phyloP scores from a whole-genome alignment of 1,140 invertebrate species.

The Himalopsyche phryganea region DNA sequence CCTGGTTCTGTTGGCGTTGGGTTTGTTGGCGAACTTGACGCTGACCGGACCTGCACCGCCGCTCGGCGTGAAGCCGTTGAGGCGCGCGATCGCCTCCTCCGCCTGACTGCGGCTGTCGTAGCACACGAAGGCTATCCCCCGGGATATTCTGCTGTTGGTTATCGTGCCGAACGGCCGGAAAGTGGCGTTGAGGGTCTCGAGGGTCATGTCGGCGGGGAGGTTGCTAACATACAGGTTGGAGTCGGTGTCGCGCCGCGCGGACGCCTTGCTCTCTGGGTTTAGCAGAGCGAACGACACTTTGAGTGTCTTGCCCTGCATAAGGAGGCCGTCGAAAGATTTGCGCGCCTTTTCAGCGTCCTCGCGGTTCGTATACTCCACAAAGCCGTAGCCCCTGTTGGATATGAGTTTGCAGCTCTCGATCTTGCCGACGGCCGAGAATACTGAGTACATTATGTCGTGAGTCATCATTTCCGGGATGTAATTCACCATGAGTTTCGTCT shows the following conservation, averaged over 20 bases:
- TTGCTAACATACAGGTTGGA: slow-evolving; percentile 53
- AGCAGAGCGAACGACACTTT: slow-evolving; percentile 52
- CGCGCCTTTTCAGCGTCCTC: slow-evolving; percentile 53
- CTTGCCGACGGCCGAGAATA: slow-evolving; percentile 51
- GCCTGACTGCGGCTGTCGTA: slow-evolving; percentile 47
- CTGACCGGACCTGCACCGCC: slow-evolving; percentile 44
- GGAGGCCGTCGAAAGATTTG: slow-evolving; percentile 48
- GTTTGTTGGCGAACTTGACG: slow-evolving; percentile 53
- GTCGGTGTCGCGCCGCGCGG: slow-evolving; percentile 49
- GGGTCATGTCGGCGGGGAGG: slow-evolving; percentile 49
- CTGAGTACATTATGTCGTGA: slow-evolving; percentile 51
- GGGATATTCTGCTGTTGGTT: slow-evolving; percentile 49
- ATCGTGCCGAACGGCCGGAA: slow-evolving; percentile 48
- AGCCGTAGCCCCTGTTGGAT: slow-evolving; percentile 50
- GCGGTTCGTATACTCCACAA: slow-evolving; percentile 50
- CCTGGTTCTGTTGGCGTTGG: slow-evolving; percentile 36
- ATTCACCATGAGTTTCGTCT: slow-evolving; percentile 55
- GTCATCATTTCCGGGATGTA: slow-evolving; percentile 53
- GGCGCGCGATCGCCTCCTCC: slow-evolving; percentile 48
- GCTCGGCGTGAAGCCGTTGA: slow-evolving; percentile 46
- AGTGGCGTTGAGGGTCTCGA: slow-evolving; percentile 45
- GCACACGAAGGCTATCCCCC: slow-evolving; percentile 51
- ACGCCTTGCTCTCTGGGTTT: slow-evolving; percentile 50
- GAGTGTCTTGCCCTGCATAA: slow-evolving; percentile 51
- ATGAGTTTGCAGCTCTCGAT: slow-evolving; percentile 51